Conservation (phyloP, 1,140 invertebrate species). For the Drosophila parvula region DNA sequence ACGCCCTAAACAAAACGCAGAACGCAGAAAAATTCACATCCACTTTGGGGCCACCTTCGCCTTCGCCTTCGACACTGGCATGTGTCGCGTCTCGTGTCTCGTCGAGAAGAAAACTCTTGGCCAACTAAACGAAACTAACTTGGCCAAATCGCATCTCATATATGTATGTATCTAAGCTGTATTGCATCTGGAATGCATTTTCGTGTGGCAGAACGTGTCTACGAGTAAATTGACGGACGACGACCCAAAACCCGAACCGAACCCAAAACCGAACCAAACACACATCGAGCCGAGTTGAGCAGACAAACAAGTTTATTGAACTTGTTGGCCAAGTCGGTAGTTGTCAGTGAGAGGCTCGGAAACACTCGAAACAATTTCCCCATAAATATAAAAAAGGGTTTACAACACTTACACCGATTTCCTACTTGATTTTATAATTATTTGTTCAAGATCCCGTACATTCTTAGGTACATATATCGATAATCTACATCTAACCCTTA, state of each 20-base stretch:
- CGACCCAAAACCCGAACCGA: constrained; percentile 18
- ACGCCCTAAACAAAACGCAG: constrained; percentile 12
- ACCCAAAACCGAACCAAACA: constrained; percentile 18
- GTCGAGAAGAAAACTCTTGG: constrained; percentile 34
- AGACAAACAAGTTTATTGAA: constrained; percentile 75
- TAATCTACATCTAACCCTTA: too few relatives aligned
- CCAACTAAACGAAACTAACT: constrained; percentile 21
- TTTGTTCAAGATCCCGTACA: too few relatives aligned
- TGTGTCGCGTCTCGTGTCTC: constrained; percentile 12
- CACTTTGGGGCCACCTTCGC: constrained; percentile 1
- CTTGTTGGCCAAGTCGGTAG: constrained; percentile 51
- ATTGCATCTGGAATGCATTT: constrained; percentile 46
- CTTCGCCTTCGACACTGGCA: constrained; percentile 10
- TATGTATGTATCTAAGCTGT: constrained; percentile 2
- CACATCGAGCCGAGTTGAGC: constrained; percentile 27
- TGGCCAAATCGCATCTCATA: constrained; percentile 7
- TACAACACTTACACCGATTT: too few relatives aligned
- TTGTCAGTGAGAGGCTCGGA: background rate
- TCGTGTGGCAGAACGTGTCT: constrained; percentile 26
- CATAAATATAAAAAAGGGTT: too few relatives aligned
- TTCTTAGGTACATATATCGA: too few relatives aligned
- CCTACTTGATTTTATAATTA: too few relatives aligned
- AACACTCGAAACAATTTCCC: constrained; percentile 16
- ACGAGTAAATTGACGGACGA: constrained; percentile 18
- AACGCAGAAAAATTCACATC: constrained; percentile 7